phyloP scores from a whole-genome alignment of 2,113 vertebrate species.

The Etia nguti region DNA sequence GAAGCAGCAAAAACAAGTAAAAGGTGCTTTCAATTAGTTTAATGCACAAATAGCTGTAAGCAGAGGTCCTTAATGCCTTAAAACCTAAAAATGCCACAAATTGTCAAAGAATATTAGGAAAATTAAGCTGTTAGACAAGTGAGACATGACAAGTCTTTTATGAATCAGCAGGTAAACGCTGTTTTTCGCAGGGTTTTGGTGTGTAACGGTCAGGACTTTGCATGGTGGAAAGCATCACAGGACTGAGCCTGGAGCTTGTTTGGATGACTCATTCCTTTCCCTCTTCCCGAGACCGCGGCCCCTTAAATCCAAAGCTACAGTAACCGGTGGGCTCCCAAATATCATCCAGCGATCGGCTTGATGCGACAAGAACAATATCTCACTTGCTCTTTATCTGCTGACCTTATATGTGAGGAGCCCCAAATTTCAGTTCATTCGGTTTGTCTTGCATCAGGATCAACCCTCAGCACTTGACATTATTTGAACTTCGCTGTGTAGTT shows the following conservation, averaged over 20 bases:
- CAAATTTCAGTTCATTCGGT: conserved; percentile 28
- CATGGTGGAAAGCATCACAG: neutral
- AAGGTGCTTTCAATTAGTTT: neutral
- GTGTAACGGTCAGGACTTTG: neutral
- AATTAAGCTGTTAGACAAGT: neutral
- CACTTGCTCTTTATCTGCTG: conserved; percentile 38
- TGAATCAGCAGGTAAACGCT: neutral
- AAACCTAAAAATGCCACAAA: neutral
- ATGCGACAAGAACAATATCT: conserved; percentile 23
- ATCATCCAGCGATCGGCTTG: neutral
- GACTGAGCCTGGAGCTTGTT: conserved; percentile 13
- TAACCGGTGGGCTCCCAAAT: conserved; percentile 28
- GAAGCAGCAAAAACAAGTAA: neutral
- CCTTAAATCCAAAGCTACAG: conserved; percentile 28
- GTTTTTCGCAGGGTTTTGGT: neutral
- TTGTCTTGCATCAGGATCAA: conserved; percentile 36
- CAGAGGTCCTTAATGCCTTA: neutral
- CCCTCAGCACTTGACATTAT: conserved; percentile 48
- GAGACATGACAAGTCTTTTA: neutral
- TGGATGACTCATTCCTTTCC: conserved; percentile 37
- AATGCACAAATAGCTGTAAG: neutral
- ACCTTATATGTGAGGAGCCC: conserved; percentile 29
- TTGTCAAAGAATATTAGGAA: neutral
- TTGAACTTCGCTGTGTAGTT: conserved; percentile 41
- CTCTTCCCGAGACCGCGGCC: conserved; percentile 28